Percentiles rank a stretch among this genome's conserved stretches.
These are phyloP conservation scores for Calephelis virginiensis DNA, from an alignment of 1,140 invertebrate species.

Conservation along the genomic window DNA sequence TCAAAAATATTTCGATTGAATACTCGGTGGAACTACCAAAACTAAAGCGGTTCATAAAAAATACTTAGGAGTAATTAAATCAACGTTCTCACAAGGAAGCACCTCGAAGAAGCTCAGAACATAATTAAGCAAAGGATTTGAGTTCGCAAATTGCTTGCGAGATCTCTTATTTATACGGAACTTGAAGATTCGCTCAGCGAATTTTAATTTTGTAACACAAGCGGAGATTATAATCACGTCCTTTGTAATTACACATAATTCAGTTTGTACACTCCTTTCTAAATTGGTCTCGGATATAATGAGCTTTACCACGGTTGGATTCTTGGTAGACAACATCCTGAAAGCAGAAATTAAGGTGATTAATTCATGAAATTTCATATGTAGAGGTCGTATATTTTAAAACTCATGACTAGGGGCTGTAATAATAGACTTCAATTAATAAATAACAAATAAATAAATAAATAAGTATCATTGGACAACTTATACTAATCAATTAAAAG, in stretches of 20 bases:
- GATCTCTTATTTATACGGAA: slow-evolving; percentile 53
- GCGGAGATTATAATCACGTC: slow-evolving; percentile 17
- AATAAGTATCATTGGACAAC: no score
- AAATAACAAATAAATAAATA: no score
- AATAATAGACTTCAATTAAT: no score
- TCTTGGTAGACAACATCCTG: neutral
- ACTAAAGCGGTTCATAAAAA: slow-evolving; percentile 19
- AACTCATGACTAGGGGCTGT: no score
- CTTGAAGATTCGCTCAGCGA: slow-evolving; percentile 43
- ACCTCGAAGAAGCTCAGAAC: slow-evolving; percentile 30
- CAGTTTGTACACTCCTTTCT: slow-evolving; percentile 6
- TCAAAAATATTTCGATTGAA: slow-evolving; percentile 12
- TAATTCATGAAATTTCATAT: no score
- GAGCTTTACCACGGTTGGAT: neutral
- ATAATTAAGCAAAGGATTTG: slow-evolving; percentile 59
- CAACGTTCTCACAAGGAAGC: slow-evolving; percentile 27
- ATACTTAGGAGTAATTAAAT: slow-evolving; percentile 34
- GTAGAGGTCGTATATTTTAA: no score
- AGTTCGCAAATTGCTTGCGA: slow-evolving; percentile 48
- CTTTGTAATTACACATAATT: slow-evolving; percentile 17
- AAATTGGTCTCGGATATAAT: neutral
- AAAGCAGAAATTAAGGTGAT: no score
- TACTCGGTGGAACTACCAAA: slow-evolving; percentile 9
- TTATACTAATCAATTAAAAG: no score
- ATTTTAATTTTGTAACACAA: slow-evolving; percentile 56